Base-by-base conservation (phyloP, 53 echinoderm and acorn worm genomes). In the Echinarachnius parma region DNA sequence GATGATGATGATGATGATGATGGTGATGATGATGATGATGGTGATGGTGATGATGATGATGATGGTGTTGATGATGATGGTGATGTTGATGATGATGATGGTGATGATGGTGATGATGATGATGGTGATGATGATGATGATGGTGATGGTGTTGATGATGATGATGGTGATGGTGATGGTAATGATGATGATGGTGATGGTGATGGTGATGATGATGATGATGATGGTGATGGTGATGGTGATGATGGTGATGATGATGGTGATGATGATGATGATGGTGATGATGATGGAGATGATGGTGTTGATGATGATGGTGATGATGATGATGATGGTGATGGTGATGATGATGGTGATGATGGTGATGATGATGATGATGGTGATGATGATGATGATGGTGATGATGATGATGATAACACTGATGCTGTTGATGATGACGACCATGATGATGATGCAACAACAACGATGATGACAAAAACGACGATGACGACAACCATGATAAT, bases 11-110 rank as follows among this genome's bases (percentile, higher is more conserved):
- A n/a, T n/a, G n/a, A n/a, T n/a, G n/a, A n/a, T n/a, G n/a, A n/a
- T n/a, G n/a, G n/a, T n/a, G n/a, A 3, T n/a, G 4, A 21, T 4
- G n/a, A 21, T 19, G n/a, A 9, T 4, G 49, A 19, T 50, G 52
- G 52, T 50, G 52, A 19, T 50, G 33, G 32, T 60, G 60, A 10
- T 35, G 61, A 19, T 36, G 34, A 61, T 61, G 20, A 20, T 30
- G 55, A 54, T 56, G 14, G 28, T 28, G 57, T 16, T 56, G 57
- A 27, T 56, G 29, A n/a, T 29, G 57, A 26, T 3, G 57, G 23
- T 56, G 57, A 27, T 56, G 2, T 16, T 5, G 14, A 26, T 3
- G 0, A n/a, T 9, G 13, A 19, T 34, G 32, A 3, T 20, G 5
- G 21, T 60, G 36, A 19, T 34, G 34, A 21, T 35, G 1, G 9